Conservation (phyloP, 1,140 invertebrate genomes). For the Plectrocnemia conspersa region DNA sequence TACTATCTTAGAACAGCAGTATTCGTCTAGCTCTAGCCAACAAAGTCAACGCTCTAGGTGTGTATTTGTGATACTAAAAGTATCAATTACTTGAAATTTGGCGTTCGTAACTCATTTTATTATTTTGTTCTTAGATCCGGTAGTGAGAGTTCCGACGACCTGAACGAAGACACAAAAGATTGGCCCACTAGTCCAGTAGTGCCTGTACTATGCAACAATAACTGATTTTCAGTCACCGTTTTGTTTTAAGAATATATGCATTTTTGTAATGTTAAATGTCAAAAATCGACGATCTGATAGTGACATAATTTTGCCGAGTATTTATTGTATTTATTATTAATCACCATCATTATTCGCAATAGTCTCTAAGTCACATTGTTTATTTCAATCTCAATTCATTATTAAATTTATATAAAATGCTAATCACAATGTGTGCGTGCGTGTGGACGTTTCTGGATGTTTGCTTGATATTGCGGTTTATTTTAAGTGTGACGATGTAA, state of each 20-base stretch:
- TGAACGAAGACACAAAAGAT: slow-evolving; percentile 50
- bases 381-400: neutral
- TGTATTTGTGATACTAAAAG: neutral
- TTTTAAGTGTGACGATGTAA: neutral
- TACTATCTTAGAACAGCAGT: slow-evolving; percentile 65
- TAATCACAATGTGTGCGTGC: neutral
- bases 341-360: neutral
- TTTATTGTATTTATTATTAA: neutral
- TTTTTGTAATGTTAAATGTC: too few species aligned
- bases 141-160: slow-evolving; percentile 54
- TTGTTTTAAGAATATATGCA: too few species aligned
- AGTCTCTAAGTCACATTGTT: neutral
- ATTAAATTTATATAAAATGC: neutral
- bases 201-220: slow-evolving; percentile 43
- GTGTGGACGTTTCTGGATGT: neutral
- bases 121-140: slow-evolving; percentile 48
- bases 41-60: slow-evolving; percentile 21
- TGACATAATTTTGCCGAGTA: neutral
- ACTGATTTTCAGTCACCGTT: slow-evolving; percentile 1
- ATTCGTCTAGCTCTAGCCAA: slow-evolving; percentile 40
- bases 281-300: too few species aligned
- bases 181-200: slow-evolving; percentile 58
- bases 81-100: slow-evolving; percentile 20
- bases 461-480: too few species aligned
- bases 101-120: slow-evolving; percentile 7